Base-by-base conservation (phyloP, 2,888 invertebrate genomes). In the Meliscaeva auricollis region DNA sequence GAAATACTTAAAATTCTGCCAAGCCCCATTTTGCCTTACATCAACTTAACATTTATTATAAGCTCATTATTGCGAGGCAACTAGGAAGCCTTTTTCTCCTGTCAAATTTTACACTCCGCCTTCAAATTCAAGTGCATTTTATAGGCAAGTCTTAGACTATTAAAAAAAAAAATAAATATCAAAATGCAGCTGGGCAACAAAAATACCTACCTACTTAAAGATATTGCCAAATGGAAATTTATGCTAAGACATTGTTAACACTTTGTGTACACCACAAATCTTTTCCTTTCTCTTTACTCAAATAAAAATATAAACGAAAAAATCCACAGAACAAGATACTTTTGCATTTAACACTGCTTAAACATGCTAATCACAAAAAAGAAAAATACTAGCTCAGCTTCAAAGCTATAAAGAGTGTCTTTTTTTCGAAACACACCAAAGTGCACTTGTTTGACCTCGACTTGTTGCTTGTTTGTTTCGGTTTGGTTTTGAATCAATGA, bases 391-490 rank as follows among this genome's bases (percentile, higher is more conserved):
- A 66, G 58, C 48, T 52, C 13, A 17, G 60, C 26, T 50, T 13
- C 66, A 35, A 22, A 44, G 22, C n/a, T 17, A 17, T 2, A 44
- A 64, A 46, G 41, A 50, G 17, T 52, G 66, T 66, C 30, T 46
- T 64, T 75, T 75, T 50, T 26, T 26, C 54, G 26, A 77, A 72
- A 78, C 32, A 64, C 60, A 32, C 46, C 79, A 69, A 79, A 74
- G 79, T 74, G 79, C 78, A 79, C 74, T 75, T 70, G 48, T 52
- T 52, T 79, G 74, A 84, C 83, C 83, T 75, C 79, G 58, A 44
- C 70, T 66, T 73, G 72, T 73, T 54, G 41, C 46, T 8, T 64
- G 56, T 64, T 62, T 68, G 72, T 77, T 41, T 26, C 50, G 9
- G 8, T 58, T 26, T 13, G 2, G 1, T 26, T 44, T 30, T 60